Evolutionary conservation across 1,140 invertebrate genomes (phyloP), one percentile per base, ranked within the genome.

Genomic region (Oncopodura yosiiana): DNA sequence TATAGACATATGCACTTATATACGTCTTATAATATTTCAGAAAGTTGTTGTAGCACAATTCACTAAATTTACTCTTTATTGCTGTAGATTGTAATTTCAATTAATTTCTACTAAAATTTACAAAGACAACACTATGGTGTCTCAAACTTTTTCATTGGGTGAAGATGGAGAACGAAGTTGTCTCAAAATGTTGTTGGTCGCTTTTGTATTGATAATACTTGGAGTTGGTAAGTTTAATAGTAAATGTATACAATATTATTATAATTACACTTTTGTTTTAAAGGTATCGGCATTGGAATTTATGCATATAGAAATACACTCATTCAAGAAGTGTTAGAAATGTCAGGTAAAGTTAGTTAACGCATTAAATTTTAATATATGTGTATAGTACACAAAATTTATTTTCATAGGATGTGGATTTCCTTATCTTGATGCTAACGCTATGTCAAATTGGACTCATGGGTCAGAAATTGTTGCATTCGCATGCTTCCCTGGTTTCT

Each of bases 401-500:
- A 30, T 26, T 24, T 8, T 42, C 46, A 26, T 23, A 63, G 58
- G 32, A 12, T 63, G 61, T 36, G 21, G 24, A 21, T 23, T n/a
- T 29, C 57, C 61, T 6, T 19, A 30, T 21, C 24, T 63, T 14
- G 57, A 60, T 38, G 46, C 42, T 19, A 56, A 60, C 24, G 57
- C 53, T 5, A 23, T 57, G 24, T 57, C 44, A 11, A 60, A 63
- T 46, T 63, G 50, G 54, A 50, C 44, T 3, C 0, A 3, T 18
- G 39, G 46, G 6, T 42, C 57, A 3, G 24, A 54, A 2, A 30
- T 26, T 5, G 38, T 63, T 23, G 53, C 54, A 0, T 60, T 54
- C 26, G 54, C 24, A 6, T 63, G 61, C 16, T 54, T 60, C 37
- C 61, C 56, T 9, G 61, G 61, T 0, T 56, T 41, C 27, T 54